These are phyloP conservation scores for Callipepla squamata DNA, from an alignment of 2,113 vertebrate genomes.

Conservation along the genomic window DNA sequence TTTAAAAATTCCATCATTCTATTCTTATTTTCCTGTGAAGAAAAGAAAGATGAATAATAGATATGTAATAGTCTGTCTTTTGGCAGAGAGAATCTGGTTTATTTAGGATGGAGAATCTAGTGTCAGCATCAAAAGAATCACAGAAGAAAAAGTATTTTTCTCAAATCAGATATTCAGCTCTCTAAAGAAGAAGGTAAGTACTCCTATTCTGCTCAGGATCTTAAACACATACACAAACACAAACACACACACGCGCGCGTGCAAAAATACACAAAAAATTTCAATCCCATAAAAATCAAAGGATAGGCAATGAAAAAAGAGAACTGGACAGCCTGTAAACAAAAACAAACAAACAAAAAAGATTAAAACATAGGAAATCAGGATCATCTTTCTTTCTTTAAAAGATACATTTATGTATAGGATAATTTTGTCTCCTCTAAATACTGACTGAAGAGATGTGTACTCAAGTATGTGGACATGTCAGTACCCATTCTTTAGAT, in stretches of 20 bases:
- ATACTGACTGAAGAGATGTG: not conserved
- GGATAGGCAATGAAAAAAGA: not conserved
- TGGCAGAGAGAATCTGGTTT: not conserved
- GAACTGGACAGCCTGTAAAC: not conserved
- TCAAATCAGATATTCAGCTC: not conserved
- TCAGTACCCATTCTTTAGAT: not conserved
- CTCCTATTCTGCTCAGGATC: not conserved
- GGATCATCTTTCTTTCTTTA: not conserved
- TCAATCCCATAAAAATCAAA: not conserved
- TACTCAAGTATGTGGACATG: not conserved
- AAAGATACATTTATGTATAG: not conserved
- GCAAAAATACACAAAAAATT: not conserved
- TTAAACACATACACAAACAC: accelerated
- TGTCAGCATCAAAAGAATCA: not conserved
- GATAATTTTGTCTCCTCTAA: not conserved
- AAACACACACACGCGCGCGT: no score
- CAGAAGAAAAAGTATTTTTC: not conserved
- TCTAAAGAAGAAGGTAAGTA: not conserved
- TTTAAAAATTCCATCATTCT: not conserved
- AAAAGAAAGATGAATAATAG: not conserved
- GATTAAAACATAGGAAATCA: not conserved
- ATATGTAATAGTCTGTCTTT: not conserved
- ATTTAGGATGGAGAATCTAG: not conserved
- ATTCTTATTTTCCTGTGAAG: not conserved
- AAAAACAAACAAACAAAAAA: no score